phyloP scores from a whole-genome alignment of 2,797 vertebrate genomes.

The Karalla daura region DNA sequence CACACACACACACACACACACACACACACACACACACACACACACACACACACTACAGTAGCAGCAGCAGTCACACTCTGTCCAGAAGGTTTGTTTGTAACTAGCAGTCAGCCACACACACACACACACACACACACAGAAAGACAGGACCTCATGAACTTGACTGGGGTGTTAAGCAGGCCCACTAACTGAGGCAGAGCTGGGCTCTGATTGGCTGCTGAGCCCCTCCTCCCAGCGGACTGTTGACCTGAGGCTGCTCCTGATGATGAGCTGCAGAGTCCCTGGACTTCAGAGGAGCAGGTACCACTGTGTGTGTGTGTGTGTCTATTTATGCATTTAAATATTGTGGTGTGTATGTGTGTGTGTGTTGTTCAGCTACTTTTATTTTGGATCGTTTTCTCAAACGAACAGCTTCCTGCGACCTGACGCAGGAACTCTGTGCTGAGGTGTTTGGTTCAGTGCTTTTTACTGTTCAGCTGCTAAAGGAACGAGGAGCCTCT shows the following conservation, averaged over 20 bases:
- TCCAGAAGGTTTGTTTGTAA: too few species aligned
- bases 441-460: too few species aligned
- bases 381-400: too few species aligned
- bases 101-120: not conserved
- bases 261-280: not conserved
- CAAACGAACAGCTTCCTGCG: too few species aligned
- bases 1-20: too few species aligned
- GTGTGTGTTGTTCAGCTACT: not conserved
- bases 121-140: not conserved
- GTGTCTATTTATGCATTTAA: constrained; percentile 10
- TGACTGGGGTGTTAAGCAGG: not conserved
- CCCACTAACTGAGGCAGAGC: not conserved
- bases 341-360: constrained; percentile 8
- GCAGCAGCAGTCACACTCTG: too few species aligned
- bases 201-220: not conserved
- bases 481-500: too few species aligned
- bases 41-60: not conserved
- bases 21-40: too few species aligned
- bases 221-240: not conserved
- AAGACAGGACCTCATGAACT: not conserved
- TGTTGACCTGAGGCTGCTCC: not conserved
- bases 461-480: too few species aligned
- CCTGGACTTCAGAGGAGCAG: constrained; percentile 15
- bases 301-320: constrained; percentile 9
- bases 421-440: too few species aligned